phyloP scores from a whole-genome alignment of 2,888 invertebrate species.

The Poecilus cupreus region DNA sequence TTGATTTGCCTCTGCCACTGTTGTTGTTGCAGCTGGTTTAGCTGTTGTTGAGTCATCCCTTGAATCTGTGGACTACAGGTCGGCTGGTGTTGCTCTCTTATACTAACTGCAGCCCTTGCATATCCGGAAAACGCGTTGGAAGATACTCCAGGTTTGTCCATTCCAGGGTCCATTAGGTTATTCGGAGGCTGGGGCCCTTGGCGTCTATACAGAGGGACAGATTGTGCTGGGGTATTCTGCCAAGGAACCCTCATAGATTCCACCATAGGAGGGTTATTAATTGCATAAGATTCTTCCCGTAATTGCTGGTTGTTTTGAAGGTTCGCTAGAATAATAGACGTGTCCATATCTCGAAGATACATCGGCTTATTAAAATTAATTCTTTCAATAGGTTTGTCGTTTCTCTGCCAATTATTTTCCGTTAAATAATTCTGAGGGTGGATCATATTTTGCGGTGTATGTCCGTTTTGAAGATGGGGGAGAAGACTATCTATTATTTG shows the following conservation, averaged over 20 bases:
- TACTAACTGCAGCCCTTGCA: conserved; percentile 63
- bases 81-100: conserved; percentile 44
- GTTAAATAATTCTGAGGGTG: conserved; percentile 61
- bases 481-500: conserved; percentile 47
- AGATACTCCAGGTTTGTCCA: conserved; percentile 40
- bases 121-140: conserved; percentile 64
- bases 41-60: conserved; percentile 46
- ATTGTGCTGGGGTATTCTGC: conserved; percentile 65
- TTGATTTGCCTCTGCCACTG: conserved; percentile 69
- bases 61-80: conserved; percentile 40
- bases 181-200: conserved; percentile 66
- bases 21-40: conserved; percentile 60
- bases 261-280: conserved; percentile 13
- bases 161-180: conserved; percentile 9
- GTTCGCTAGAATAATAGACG: conserved; percentile 49
- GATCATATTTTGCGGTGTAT: conserved; percentile 59
- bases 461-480: conserved; percentile 59
- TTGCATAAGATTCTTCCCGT: conserved; percentile 11
- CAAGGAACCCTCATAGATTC: conserved; percentile 52
- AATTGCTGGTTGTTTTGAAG: conserved; percentile 48
- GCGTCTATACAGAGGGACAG: conserved; percentile 74
- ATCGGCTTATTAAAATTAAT: conserved; percentile 70
- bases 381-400: conserved; percentile 69
- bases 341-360: conserved; percentile 67
- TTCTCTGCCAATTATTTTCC: conserved; percentile 63